Evolutionary conservation across 2,797 vertebrate genomes (phyloP).

Genomic region (Limnodromus scolopaceus): DNA sequence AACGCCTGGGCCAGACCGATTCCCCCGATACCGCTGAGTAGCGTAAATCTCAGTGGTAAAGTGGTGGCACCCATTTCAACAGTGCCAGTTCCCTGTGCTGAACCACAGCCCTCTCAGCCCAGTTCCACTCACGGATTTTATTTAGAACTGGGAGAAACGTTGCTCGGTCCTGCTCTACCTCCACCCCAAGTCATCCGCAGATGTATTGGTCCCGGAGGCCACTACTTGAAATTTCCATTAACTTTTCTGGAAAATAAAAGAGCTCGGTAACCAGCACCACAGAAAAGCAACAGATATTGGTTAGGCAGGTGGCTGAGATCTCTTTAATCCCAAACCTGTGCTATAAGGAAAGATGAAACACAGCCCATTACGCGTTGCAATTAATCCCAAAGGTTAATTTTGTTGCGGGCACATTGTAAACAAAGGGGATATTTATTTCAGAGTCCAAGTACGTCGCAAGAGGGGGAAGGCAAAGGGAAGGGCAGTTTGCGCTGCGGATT

Average conservation of each 20-base stretch:
- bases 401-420: slow-evolving; percentile 73
- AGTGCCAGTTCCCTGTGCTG: neutral
- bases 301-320: neutral
- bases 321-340: neutral
- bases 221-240: neutral
- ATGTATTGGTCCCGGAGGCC: neutral
- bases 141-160: neutral
- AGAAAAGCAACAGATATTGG: neutral
- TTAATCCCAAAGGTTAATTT: slow-evolving; percentile 82
- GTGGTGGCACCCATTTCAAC: neutral
- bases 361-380: slow-evolving; percentile 31
- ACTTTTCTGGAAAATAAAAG: neutral
- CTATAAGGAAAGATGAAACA: slow-evolving; percentile 21
- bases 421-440: slow-evolving; percentile 81
- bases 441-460: slow-evolving; percentile 1
- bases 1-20: neutral
- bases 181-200: neutral
- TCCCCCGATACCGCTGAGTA: neutral
- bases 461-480: slow-evolving; percentile 70
- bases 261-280: neutral
- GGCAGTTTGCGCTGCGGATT: slow-evolving; percentile 77
- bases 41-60: neutral
- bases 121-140: neutral
- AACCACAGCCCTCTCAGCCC: neutral
- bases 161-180: neutral